Evolutionary conservation across 2,888 invertebrate genomes (phyloP).

Genomic region (Eupithecia subumbrata): DNA sequence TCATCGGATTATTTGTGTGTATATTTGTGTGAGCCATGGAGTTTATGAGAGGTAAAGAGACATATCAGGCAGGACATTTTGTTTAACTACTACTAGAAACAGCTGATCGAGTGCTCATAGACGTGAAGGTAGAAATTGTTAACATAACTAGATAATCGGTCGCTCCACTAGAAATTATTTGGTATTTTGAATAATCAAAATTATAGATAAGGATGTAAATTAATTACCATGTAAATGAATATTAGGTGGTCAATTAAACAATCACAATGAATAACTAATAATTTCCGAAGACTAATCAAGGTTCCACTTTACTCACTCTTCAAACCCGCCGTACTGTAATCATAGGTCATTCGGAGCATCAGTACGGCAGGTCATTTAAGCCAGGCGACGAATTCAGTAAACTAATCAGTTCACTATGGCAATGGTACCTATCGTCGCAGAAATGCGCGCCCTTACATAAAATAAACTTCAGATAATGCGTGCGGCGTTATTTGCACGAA

Average conservation of each 20-base stretch:
- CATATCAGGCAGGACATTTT: not conserved
- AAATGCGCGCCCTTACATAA: too few species aligned
- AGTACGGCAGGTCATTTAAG: not conserved
- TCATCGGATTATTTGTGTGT: too few species aligned
- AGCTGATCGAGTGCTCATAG: not conserved
- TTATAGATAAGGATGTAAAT: not conserved
- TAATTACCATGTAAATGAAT: constrained; percentile 1
- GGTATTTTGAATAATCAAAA: not conserved
- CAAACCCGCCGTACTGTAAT: not conserved
- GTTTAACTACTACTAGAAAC: too few species aligned
- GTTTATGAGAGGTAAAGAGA: too few species aligned
- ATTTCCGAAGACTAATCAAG: not conserved
- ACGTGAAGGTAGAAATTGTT: not conserved
- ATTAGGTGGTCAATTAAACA: not conserved
- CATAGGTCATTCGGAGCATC: not conserved
- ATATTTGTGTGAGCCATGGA: too few species aligned
- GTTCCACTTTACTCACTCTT: not conserved
- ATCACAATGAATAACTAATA: not conserved
- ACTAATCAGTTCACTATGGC: too few species aligned
- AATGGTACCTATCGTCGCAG: too few species aligned
- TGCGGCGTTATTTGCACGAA: too few species aligned
- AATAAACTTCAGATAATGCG: too few species aligned
- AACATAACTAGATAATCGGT: not conserved
- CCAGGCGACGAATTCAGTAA: too few species aligned
- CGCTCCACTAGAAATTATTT: not conserved